phyloP scores from a whole-genome alignment of 1,140 invertebrate species.

The Asbolus verrucosus region DNA sequence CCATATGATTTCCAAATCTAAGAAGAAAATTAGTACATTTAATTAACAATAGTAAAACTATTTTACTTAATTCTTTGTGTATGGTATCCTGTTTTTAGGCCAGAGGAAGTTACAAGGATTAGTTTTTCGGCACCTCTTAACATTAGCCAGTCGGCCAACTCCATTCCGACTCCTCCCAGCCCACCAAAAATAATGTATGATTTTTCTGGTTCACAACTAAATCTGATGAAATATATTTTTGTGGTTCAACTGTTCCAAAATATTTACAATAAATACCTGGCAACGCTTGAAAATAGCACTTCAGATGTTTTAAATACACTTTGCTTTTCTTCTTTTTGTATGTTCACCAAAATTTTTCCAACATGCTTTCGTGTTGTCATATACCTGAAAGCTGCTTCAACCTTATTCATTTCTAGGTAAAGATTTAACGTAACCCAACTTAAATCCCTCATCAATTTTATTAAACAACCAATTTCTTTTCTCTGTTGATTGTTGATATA shows the following conservation, averaged over 20 bases:
- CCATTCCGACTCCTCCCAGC: constrained; percentile 92
- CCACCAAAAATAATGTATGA: constrained; percentile 77
- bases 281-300: neutral
- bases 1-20: constrained; percentile 61
- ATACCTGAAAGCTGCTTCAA: constrained; percentile 78
- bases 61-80: constrained; percentile 70
- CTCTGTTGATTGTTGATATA: neutral
- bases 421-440: constrained; percentile 3
- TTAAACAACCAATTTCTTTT: neutral
- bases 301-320: constrained; percentile 21
- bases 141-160: constrained; percentile 88
- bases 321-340: constrained; percentile 69
- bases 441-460: neutral
- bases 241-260: neutral
- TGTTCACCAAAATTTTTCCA: constrained; percentile 84
- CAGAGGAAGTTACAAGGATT: constrained; percentile 83
- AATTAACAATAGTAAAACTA: too few relatives aligned
- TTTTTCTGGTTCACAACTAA: constrained; percentile 65
- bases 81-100: constrained; percentile 86
- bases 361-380: constrained; percentile 91
- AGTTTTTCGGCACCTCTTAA: constrained; percentile 82
- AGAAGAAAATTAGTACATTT: too few relatives aligned
- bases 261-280: neutral
- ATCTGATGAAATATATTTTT: constrained; percentile 48
- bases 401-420: constrained; percentile 65